Percentiles rank a stretch among this genome's conserved stretches.
These are phyloP conservation scores for Triplophysa bombifrons DNA, from an alignment of 2,797 vertebrate species.

Conservation along the genomic window DNA sequence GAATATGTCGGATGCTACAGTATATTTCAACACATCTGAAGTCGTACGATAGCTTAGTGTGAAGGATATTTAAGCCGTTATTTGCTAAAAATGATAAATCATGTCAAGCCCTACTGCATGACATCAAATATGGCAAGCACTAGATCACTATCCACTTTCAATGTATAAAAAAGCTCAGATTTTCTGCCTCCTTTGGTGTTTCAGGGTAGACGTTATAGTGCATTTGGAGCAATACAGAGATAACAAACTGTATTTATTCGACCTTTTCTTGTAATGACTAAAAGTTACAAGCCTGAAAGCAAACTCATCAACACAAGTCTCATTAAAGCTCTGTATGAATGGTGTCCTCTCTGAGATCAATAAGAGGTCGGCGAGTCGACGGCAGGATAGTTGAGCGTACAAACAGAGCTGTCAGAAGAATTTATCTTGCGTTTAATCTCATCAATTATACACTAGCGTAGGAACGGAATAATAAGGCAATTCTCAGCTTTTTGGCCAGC, in stretches of 20 bases:
- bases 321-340: background rate
- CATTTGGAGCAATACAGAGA: background rate
- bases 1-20: too few relatives aligned
- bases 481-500: constrained; percentile 31
- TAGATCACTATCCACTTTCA: background rate
- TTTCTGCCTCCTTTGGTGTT: background rate
- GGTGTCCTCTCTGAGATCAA: background rate
- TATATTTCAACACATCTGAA: background rate
- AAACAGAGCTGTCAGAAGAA: constrained; percentile 31
- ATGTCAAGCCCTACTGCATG: background rate
- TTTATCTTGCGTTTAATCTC: constrained; percentile 15
- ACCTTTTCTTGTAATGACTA: background rate
- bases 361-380: background rate
- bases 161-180: background rate
- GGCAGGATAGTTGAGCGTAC: background rate
- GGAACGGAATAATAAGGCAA: background rate
- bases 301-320: background rate
- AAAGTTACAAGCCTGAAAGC: background rate
- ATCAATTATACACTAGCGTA: constrained; percentile 17
- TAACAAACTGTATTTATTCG: background rate
- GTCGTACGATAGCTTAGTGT: background rate
- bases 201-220: background rate
- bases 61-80: background rate
- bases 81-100: background rate
- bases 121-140: too few relatives aligned